Conservation (phyloP, 1,140 invertebrate species). For the Ceratosolen solmsi region DNA sequence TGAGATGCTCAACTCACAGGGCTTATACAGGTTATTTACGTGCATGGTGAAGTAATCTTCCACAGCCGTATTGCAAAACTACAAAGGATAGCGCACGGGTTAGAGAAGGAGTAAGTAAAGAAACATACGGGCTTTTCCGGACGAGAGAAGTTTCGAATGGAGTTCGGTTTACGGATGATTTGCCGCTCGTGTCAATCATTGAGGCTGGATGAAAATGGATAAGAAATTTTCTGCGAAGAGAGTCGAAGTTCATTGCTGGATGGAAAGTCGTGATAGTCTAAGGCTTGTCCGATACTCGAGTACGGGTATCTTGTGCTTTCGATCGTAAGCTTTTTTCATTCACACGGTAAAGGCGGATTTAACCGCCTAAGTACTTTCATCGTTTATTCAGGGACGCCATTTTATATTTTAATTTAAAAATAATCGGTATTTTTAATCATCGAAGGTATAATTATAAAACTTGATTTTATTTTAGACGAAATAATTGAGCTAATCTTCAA, state of each 20-base stretch:
- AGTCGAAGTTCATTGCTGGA: not conserved
- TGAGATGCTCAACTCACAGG: not conserved
- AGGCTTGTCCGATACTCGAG: not conserved
- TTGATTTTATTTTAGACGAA: no score
- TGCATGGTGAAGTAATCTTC: not conserved
- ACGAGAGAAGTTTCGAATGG: not conserved
- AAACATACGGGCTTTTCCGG: not conserved
- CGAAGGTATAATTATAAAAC: no score
- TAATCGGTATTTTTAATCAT: not conserved
- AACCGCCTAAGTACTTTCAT: not conserved
- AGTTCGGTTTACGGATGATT: not conserved
- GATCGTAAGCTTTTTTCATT: not conserved
- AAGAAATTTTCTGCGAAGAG: not conserved
- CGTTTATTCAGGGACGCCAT: not conserved
- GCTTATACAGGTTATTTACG: not conserved
- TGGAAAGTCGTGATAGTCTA: not conserved
- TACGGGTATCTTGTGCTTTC: not conserved
- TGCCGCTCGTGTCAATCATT: not conserved
- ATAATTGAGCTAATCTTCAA: no score
- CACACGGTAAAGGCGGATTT: not conserved
- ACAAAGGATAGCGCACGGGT: not conserved
- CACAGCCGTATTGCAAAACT: not conserved
- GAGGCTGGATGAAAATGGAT: no score
- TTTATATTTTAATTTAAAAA: not conserved
- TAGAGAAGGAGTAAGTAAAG: not conserved